Evolutionary conservation across 2,113 vertebrate species (phyloP).

Genomic region (Agapornis roseicollis): DNA sequence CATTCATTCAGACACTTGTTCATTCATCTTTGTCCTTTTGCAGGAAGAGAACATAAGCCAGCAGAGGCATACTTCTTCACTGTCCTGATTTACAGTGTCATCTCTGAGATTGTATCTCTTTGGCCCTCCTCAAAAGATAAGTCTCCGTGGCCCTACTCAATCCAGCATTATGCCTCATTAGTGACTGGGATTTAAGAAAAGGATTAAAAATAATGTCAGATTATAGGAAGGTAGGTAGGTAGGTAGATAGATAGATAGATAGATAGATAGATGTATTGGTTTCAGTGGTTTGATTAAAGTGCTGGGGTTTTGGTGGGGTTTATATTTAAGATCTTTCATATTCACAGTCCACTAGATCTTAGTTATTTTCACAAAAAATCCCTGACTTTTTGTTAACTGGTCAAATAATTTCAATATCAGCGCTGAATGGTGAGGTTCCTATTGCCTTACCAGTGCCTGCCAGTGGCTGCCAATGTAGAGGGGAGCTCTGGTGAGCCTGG

Average conservation of each 20-base stretch:
- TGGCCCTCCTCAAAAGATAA: conserved; percentile 36
- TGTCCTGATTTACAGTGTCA: conserved; percentile 62
- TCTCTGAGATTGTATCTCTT: conserved; percentile 64
- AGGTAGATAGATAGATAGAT: conserved; percentile 3
- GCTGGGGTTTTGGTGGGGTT: background rate
- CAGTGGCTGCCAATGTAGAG: accelerated
- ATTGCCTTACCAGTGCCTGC: background rate
- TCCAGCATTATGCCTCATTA: conserved; percentile 70
- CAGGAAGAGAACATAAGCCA: conserved; percentile 65
- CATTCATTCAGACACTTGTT: conserved; percentile 65
- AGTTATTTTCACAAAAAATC: background rate
- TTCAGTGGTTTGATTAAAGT: conserved; percentile 58
- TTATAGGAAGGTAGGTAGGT: conserved; percentile 19
- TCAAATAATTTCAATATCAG: background rate
- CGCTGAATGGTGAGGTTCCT: background rate
- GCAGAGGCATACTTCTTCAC: conserved; percentile 40
- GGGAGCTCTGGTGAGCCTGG: background rate
- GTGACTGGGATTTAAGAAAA: conserved; percentile 38
- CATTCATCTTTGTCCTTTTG: conserved; percentile 58
- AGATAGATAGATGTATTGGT: background rate
- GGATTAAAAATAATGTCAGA: conserved; percentile 64
- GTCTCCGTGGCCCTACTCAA: conserved; percentile 60
- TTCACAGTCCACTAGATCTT: background rate
- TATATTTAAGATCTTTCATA: background rate
- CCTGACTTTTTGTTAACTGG: background rate